Base-by-base conservation (phyloP, 2,888 invertebrate genomes). In the Spisula subtruncata region DNA sequence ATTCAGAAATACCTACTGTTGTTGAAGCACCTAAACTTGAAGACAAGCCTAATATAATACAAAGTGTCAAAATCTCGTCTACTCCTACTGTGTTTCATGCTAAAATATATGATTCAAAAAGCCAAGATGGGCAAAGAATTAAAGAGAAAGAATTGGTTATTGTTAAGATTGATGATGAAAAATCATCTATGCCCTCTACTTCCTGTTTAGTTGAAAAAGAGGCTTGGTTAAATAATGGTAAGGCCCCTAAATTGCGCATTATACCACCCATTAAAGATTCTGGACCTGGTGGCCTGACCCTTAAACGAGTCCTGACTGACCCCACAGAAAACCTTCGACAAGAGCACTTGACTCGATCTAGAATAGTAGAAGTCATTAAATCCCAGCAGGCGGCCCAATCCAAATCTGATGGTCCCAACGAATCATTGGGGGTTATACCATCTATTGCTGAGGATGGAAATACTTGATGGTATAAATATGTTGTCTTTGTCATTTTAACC, bases 271-370 rank as follows among this genome's bases (percentile, higher is more conserved):
- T 2, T 41, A 41, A 41, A 41, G 41, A 41, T 41, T 2, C 41
- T 41, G 41, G 41, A 41, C 60, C 60, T 25, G 60, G 10, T 66
- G 25, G 12, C 25, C 60, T n/a, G 25, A 66, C 75, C 5, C 71
- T 87, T 5, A 87, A 87, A 71, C 71, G 71, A 32, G 35, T 87
- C 35, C 71, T 87, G n/a, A 87, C 82, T 4, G 46, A 82, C 29
- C 87, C 87, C n/a, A 25, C 51, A 66, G 87, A 87, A 82, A 87
- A 87, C 25, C 51, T 87, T 20, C 81, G 48, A 54, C 82, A 82
- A 71, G 87, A 87, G 32, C 82, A 81, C 8, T 41, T 81, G 8
- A 87, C 87, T 8, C 75, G 75, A 2, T 25, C 75, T 35, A 75
- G 18, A 32, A 75, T 75, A 32, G 29, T 75, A 8, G 32, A 75